Evolutionary conservation across 2,113 vertebrate species (phyloP).

Genomic region (Centropristis striata): DNA sequence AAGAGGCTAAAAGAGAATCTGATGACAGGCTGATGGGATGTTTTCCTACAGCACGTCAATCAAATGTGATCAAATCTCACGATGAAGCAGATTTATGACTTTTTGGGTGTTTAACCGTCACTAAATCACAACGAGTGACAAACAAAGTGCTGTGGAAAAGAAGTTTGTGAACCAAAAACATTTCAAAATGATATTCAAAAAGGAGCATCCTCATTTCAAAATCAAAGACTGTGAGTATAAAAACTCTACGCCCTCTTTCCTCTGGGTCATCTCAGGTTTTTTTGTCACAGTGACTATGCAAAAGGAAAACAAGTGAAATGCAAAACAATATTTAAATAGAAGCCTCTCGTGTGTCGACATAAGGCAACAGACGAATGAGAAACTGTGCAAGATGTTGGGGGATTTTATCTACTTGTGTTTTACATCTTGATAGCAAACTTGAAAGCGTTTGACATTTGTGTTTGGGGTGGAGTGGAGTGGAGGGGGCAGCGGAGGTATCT

Average conservation of each 20-base stretch:
- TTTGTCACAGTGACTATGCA: conserved; percentile 42
- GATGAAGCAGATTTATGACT: neutral
- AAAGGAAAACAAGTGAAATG: conserved; percentile 58
- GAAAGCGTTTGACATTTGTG: conserved; percentile 52
- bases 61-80: conserved; percentile 2
- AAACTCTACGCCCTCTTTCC: neutral
- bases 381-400: conserved; percentile 20
- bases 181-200: neutral
- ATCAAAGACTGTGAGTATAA: neutral
- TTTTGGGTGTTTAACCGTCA: neutral
- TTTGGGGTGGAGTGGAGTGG: conserved; percentile 23
- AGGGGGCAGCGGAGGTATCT: neutral
- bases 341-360: conserved; percentile 31
- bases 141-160: neutral
- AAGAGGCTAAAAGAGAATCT: neutral
- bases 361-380: conserved; percentile 21
- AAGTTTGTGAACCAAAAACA: neutral
- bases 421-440: conserved; percentile 58
- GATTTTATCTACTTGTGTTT: conserved; percentile 53
- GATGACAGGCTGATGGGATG: neutral
- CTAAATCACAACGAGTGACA: neutral
- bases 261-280: conserved; percentile 29
- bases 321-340: conserved; percentile 49
- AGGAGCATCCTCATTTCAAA: neutral
- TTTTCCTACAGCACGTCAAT: neutral